Evolutionary conservation across 2,797 vertebrate species (phyloP), one percentile per base, ranked within the genome.

Genomic region (Bufotes viridis): DNA sequence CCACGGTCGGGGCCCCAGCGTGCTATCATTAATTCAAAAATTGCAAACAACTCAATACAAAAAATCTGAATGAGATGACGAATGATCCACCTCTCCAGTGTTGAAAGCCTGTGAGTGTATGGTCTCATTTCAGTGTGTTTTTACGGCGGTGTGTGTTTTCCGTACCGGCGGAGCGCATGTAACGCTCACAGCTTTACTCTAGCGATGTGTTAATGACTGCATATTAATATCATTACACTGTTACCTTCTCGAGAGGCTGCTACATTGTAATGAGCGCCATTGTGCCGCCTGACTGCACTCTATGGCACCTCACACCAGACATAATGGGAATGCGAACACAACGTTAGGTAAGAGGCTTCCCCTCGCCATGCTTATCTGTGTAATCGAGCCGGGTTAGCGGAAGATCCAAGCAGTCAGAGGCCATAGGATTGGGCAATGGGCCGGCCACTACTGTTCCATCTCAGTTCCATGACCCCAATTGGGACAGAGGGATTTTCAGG

Each of bases 151-250:
- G 18, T 26, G 42, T 18, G 57, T 55, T 13, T 76, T 22, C 20
- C 2, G 5, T 55, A 7, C 58, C 17, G 58, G 15, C 11, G 20
- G 55, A 60, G 55, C 17, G 20, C 24, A 29, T 6, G 26, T 79
- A 58, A 79, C 24, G 34, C 78, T 10, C 60, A 17, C 24, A 58
- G 18, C 34, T 29, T 60, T 58, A 20, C 24, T 58, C 53, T 79
- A 17, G 13, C 60, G 22, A 78, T 78, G 26, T 34, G 26, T 42
- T 61, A 34, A 80, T 42, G 58, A 75, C 29, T 29, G 20, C 61
- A 0, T 80, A 61, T 80, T 80, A 61, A 18, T 61, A 80, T 80
- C 63, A 29, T 60, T 29, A 60, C n/a, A 18, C 57, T 80, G 78
- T 22, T 61, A 24, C 7, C 3, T 34, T 61, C 26, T 61, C 18